phyloP scores from a whole-genome alignment of 92 coral and sea anemone genomes.

The Umimayanthus chanpuru region DNA sequence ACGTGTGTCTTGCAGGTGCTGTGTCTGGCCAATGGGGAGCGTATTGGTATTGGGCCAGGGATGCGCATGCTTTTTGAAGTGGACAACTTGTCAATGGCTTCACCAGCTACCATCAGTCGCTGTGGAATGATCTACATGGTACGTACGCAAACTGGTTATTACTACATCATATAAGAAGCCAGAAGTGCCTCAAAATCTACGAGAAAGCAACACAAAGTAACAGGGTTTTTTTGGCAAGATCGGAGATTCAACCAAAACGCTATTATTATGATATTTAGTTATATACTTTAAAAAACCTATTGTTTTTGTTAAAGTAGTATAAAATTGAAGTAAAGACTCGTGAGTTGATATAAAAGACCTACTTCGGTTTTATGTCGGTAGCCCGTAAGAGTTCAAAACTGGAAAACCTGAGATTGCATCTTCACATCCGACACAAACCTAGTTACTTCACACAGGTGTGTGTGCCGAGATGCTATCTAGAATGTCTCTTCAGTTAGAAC shows the following conservation, averaged over 20 bases:
- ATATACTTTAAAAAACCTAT: too few species aligned
- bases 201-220: neutral
- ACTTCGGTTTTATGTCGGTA: too few species aligned
- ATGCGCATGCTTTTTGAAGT: constrained; percentile 95
- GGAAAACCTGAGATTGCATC: too few species aligned
- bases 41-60: constrained; percentile 86
- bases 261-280: too few species aligned
- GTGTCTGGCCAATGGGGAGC: constrained; percentile 95
- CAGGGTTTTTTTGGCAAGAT: neutral
- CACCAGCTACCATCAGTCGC: constrained; percentile 98
- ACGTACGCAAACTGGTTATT: constrained; percentile 18
- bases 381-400: too few species aligned
- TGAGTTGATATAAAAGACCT: too few species aligned
- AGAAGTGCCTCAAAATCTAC: neutral
- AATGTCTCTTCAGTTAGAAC: neutral
- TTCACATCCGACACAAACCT: neutral
- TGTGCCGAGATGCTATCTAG: neutral
- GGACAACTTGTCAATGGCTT: constrained; percentile 88
- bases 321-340: too few species aligned
- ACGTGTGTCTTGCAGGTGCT: constrained; percentile 58
- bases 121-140: constrained; percentile 99
- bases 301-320: too few species aligned
- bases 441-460: neutral
- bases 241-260: too few species aligned
- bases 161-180: neutral